A percentile compares a stretch with the other conserved stretches of the same genome.
Evolutionary conservation across 2,113 vertebrate species (phyloP).

Genomic region (Phyllostomus hastatus): DNA sequence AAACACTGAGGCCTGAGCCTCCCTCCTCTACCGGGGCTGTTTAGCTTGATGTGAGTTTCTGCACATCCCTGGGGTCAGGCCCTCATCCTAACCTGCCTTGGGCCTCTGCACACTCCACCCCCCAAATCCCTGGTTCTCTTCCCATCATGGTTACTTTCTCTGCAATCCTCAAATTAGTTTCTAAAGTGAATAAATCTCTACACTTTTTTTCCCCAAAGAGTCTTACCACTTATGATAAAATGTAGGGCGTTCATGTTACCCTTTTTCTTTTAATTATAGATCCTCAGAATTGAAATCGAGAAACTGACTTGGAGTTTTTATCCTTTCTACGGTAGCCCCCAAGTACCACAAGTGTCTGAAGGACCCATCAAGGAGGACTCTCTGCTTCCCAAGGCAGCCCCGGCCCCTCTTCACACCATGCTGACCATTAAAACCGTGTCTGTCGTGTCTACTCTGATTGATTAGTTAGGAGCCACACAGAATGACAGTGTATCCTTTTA

Average conservation of each 20-base stretch:
- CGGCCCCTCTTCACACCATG: neutral
- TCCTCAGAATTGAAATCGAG: neutral
- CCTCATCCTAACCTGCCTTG: neutral
- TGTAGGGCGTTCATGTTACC: neutral
- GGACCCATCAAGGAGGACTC: neutral
- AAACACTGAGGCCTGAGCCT: neutral
- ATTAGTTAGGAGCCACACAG: neutral
- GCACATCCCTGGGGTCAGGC: neutral
- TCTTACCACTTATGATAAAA: neutral
- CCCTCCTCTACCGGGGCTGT: rapidly evolving
- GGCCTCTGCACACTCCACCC: neutral
- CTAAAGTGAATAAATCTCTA: neutral
- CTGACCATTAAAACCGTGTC: neutral
- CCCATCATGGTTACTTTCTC: neutral
- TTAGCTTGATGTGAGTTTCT: neutral
- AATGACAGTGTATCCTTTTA: neutral
- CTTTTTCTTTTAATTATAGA: neutral
- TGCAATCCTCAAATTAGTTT: neutral
- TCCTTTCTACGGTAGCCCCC: neutral
- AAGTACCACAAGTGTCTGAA: neutral
- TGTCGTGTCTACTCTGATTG: neutral
- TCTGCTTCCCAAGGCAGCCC: neutral
- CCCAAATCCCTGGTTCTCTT: neutral
- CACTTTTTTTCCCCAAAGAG: neutral
- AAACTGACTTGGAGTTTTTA: neutral